phyloP scores from a whole-genome alignment of 2,113 vertebrate genomes.

The Coturnix japonica region DNA sequence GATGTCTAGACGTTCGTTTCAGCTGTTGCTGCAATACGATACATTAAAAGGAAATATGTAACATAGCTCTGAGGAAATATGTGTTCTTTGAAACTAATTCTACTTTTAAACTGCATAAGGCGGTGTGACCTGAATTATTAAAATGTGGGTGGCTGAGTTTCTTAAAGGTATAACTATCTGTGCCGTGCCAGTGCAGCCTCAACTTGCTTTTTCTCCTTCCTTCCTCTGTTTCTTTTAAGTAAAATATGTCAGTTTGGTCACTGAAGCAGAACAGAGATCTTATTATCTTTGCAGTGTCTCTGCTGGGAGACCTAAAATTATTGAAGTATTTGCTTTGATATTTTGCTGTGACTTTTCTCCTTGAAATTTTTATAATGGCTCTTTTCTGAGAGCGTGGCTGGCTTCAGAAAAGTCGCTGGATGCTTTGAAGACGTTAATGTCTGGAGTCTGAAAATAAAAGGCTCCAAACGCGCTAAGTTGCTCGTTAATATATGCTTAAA shows the following conservation, averaged over 20 bases:
- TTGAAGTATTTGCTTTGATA: conserved; percentile 77
- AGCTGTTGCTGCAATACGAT: conserved; percentile 79
- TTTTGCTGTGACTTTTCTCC: conserved; percentile 63
- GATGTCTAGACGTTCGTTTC: conserved; percentile 81
- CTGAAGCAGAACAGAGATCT: conserved; percentile 67
- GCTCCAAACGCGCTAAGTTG: neutral
- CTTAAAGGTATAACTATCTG: conserved; percentile 62
- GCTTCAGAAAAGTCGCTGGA: conserved; percentile 36
- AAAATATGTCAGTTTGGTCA: conserved; percentile 69
- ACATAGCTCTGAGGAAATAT: conserved; percentile 79
- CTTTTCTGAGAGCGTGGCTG: conserved; percentile 53
- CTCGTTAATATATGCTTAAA: conserved; percentile 47
- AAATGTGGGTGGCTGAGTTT: conserved; percentile 71
- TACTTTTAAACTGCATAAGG: conserved; percentile 76
- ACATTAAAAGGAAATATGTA: conserved; percentile 81
- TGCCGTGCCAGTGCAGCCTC: neutral
- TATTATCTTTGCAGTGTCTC: conserved; percentile 71
- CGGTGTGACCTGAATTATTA: conserved; percentile 78
- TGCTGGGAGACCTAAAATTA: conserved; percentile 75
- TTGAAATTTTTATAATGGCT: conserved; percentile 69
- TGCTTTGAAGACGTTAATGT: conserved; percentile 63
- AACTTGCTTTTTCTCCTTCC: conserved; percentile 33
- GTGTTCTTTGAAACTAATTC: conserved; percentile 81
- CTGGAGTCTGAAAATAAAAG: conserved; percentile 56
- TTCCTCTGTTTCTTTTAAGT: conserved; percentile 62